Conservation (phyloP, 2,113 vertebrate species). For the Acrocephalus kingi region DNA sequence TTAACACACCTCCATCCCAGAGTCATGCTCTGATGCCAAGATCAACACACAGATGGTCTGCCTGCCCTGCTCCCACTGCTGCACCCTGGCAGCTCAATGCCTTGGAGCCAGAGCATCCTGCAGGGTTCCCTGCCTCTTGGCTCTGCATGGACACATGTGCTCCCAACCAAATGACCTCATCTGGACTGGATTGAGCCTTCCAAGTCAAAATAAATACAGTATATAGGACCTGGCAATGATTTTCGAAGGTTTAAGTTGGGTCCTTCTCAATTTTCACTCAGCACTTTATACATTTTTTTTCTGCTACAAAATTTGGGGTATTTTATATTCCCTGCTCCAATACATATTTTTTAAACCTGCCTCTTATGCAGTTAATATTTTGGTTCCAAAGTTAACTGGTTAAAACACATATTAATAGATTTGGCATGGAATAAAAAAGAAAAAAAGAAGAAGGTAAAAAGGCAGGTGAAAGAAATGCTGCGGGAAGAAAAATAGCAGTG, state of each 20-base stretch:
- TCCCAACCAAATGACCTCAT: slow-evolving; percentile 51
- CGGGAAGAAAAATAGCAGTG: slow-evolving; percentile 25
- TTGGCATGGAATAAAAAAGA: background rate
- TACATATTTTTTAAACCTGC: slow-evolving; percentile 50
- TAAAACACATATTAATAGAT: background rate
- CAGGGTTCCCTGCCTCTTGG: slow-evolving; percentile 5
- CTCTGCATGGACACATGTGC: background rate
- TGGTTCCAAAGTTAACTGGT: slow-evolving; percentile 16
- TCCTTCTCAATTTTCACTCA: slow-evolving; percentile 21
- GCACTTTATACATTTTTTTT: background rate
- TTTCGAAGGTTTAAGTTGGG: slow-evolving; percentile 29
- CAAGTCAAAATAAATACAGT: slow-evolving; percentile 57
- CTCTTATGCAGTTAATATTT: background rate
- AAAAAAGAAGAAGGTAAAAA: background rate
- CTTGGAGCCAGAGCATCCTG: background rate
- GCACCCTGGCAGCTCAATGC: slow-evolving; percentile 44
- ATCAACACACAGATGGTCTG: slow-evolving; percentile 44
- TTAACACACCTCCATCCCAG: slow-evolving; percentile 26
- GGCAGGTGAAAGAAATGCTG: slow-evolving; percentile 1
- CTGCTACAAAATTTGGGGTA: background rate
- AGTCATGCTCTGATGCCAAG: slow-evolving; percentile 38
- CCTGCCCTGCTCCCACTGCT: background rate
- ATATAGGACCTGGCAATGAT: slow-evolving; percentile 4
- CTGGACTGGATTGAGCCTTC: slow-evolving; percentile 13
- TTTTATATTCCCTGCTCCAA: slow-evolving; percentile 12